Evolutionary conservation across 2,888 invertebrate species (phyloP).

Genomic region (Plebejus anna): DNA sequence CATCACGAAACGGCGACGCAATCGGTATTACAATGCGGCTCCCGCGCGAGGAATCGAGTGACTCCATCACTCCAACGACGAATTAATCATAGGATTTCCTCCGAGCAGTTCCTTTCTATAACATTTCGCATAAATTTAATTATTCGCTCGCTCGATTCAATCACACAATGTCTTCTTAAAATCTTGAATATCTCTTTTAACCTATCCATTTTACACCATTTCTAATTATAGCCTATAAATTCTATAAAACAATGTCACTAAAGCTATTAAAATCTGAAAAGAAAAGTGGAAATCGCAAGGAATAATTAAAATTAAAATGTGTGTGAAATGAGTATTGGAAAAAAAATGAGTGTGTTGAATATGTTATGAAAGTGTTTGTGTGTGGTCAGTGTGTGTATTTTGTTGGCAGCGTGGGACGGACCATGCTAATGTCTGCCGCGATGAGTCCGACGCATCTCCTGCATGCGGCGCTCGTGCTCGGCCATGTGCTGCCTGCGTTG

Average conservation of each 20-base stretch:
- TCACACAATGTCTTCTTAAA: slow-evolving; percentile 42
- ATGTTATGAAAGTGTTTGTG: slow-evolving; percentile 29
- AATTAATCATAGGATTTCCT: slow-evolving; percentile 76
- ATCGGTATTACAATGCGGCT: slow-evolving; percentile 41
- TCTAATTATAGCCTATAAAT: slow-evolving; percentile 47
- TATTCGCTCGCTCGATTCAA: slow-evolving; percentile 47
- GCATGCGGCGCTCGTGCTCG: slow-evolving; percentile 89
- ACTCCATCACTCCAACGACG: slow-evolving; percentile 66
- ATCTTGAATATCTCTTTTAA: slow-evolving; percentile 49
- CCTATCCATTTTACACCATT: slow-evolving; percentile 49
- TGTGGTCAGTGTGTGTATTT: slow-evolving; percentile 34
- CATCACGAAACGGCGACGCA: slow-evolving; percentile 21
- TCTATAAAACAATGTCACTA: slow-evolving; percentile 39
- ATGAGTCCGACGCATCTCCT: slow-evolving; percentile 83
- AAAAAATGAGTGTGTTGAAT: slow-evolving; percentile 38
- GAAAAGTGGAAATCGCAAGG: slow-evolving; percentile 55
- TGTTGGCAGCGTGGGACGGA: slow-evolving; percentile 60
- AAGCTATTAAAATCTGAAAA: slow-evolving; percentile 58
- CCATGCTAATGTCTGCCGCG: slow-evolving; percentile 77
- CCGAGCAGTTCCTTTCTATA: slow-evolving; percentile 78
- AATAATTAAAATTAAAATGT: slow-evolving; percentile 47
- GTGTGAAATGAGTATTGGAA: slow-evolving; percentile 9
- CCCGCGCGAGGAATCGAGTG: slow-evolving; percentile 49
- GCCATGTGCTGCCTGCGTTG: slow-evolving; percentile 92
- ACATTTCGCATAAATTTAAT: slow-evolving; percentile 76